Conservation (phyloP, 1,140 invertebrate genomes). For the Pectinophora gossypiella region DNA sequence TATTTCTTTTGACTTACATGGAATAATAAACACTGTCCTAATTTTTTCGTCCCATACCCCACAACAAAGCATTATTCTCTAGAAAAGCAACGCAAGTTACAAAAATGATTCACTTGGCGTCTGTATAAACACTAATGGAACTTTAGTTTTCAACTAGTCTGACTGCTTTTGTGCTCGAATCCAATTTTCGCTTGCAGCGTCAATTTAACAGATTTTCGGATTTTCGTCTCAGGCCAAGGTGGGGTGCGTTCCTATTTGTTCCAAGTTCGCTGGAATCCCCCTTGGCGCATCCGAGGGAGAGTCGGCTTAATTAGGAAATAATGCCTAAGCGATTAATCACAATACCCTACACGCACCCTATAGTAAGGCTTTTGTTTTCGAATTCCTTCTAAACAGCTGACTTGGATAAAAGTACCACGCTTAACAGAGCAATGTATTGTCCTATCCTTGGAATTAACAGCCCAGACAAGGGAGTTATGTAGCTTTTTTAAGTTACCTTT, state of each 20-base stretch:
- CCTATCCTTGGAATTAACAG: neutral
- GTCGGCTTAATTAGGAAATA: constrained; percentile 70
- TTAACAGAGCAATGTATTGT: neutral
- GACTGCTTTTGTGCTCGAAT: neutral
- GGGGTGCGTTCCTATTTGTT: constrained; percentile 36
- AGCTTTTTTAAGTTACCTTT: no score
- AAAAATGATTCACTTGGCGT: no score
- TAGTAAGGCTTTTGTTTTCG: constrained; percentile 26
- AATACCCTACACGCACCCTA: constrained; percentile 26
- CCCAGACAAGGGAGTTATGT: no score
- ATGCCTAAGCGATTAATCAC: constrained; percentile 69
- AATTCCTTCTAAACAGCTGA: constrained; percentile 17
- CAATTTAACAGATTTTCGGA: constrained; percentile 42
- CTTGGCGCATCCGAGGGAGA: constrained; percentile 42
- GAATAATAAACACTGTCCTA: no score
- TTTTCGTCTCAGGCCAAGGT: constrained; percentile 29
- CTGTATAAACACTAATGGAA: no score
- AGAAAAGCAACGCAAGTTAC: no score
- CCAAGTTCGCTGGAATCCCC: constrained; percentile 30
- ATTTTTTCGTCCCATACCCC: no score
- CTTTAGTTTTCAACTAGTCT: no score
- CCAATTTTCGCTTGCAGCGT: constrained; percentile 26
- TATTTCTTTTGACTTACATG: no score
- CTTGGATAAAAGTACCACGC: neutral
- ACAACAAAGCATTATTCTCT: no score